Base-by-base conservation (phyloP, 1,140 invertebrate genomes). In the Tetragnatha versicolor region DNA sequence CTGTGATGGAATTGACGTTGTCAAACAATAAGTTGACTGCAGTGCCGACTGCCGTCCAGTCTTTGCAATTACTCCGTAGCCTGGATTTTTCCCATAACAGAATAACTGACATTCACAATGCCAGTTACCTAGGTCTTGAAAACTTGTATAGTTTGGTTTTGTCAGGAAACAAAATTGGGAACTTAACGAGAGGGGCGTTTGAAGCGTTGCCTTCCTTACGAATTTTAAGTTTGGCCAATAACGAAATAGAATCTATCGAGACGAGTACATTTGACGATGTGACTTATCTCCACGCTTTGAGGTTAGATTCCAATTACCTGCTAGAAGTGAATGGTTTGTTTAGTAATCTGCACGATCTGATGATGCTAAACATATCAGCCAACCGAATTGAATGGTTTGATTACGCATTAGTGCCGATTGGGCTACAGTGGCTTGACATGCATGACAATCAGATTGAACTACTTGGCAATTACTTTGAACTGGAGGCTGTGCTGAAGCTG, bases 301-400 rank as follows among this genome's bases (percentile, higher is more conserved):
- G 94, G 68, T 84, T 97, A 35, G 94, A 97, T 86, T 91, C 92
- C 27, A 97, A 97, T 86, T 89, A 91, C 78, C 86, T 97, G 22
- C 91, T 90, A 17, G 93, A 95, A 82, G 93, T 97, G 60, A 93
- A 92, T 84, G 92, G 92, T 6, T 87, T 95, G 20, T 96, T 97
- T 84, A 90, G 90, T 76, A 92, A 94, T 82, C 90, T 95, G 83
- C 90, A 92, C 1, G 92, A 91, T 81, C 87, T 97, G 45, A 87
- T 94, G 81, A 95, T 93, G 93, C 86, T 97, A 25, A 97, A 97
- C 87, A 91, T 96, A 79, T 95, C 93, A 37, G 93, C 94, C 86
- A 97, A 97, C 88, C 90, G 92, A 83, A 88, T 97, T 81, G 90
- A 93, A 83, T 92, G 92, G 90, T 97, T 97, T 87, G 94, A 97